Conservation (phyloP, 1,140 invertebrate species). For the Elysia chlorotica region DNA sequence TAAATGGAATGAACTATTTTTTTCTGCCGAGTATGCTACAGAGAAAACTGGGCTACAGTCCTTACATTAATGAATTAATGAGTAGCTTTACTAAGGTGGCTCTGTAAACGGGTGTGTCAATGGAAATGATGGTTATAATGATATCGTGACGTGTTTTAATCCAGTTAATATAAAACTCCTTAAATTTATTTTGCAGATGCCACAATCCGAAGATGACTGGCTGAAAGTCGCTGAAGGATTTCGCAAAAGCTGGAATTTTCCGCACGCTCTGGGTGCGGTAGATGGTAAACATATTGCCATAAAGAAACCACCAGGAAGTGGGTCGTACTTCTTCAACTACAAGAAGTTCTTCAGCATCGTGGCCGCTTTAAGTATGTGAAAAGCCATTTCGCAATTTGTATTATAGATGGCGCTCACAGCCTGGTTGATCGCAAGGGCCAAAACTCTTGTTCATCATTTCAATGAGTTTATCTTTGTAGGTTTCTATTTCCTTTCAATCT, state of each 20-base stretch:
- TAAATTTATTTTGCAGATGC: conserved; percentile 3
- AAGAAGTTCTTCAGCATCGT: no score
- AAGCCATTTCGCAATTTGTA: no score
- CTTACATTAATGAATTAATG: no score
- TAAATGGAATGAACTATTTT: no score
- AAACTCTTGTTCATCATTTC: no score
- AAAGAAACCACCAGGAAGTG: background rate
- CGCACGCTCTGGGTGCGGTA: background rate
- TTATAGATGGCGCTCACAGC: no score
- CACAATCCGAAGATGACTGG: conserved; percentile 2
- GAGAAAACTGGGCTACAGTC: no score
- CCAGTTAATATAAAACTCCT: background rate
- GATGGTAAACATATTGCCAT: conserved; percentile 2
- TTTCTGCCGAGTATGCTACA: no score
- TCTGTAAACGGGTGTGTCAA: background rate
- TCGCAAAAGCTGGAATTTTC: background rate
- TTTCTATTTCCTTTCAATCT: no score
- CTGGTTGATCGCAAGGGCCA: no score
- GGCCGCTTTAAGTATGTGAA: no score
- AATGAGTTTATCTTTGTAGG: no score
- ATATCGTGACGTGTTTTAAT: background rate
- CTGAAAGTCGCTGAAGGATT: background rate
- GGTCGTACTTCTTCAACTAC: background rate
- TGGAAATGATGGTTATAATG: background rate
- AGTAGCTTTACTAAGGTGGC: background rate